Percentiles rank a stretch among this genome's conserved stretches.
Conservation (phyloP, 2,888 invertebrate species). For the Invenusta paracnida region DNA sequence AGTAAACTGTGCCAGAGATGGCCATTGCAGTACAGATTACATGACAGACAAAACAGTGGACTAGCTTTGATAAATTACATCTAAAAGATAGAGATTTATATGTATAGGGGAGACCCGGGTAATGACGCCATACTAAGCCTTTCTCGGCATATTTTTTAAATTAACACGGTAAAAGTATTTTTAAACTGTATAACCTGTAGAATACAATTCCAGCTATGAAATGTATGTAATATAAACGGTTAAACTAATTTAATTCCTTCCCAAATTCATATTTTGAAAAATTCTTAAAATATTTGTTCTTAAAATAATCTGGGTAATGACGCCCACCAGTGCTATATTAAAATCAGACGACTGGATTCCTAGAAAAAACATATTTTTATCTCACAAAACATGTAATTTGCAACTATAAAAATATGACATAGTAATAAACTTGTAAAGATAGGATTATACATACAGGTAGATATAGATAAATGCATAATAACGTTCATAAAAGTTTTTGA, state of each 20-base stretch:
- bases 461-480: neutral
- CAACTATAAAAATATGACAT: neutral
- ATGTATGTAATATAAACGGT: neutral
- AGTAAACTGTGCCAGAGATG: no score
- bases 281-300: neutral
- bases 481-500: neutral
- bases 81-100: no score
- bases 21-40: no score
- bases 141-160: neutral
- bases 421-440: neutral
- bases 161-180: neutral
- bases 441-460: neutral
- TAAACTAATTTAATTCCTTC: neutral
- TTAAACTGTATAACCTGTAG: neutral
- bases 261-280: neutral
- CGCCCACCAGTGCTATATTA: neutral
- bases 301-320: neutral
- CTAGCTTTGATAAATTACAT: no score
- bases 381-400: neutral
- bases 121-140: neutral
- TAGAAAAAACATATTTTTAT: neutral
- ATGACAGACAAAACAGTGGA: no score
- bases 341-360: neutral
- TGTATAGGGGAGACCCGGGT: neutral
- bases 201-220: neutral